phyloP scores from a whole-genome alignment of 2,888 invertebrate species.

The Kuschelorhynchus macadamiae region DNA sequence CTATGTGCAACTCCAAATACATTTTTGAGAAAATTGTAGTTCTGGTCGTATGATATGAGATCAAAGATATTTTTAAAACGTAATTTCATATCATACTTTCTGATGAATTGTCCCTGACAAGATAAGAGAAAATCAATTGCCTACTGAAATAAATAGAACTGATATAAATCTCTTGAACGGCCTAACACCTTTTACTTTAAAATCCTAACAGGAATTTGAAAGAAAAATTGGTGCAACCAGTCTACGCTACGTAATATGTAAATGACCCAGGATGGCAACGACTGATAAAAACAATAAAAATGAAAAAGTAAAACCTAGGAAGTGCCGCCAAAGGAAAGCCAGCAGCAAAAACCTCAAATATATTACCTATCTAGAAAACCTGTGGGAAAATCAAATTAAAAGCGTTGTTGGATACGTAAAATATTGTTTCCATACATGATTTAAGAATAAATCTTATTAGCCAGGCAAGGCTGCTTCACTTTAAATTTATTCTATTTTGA shows the following conservation, averaged over 20 bases:
- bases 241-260: slow-evolving; percentile 28
- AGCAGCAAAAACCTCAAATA: slow-evolving; percentile 17
- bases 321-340: slow-evolving; percentile 18
- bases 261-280: slow-evolving; percentile 24
- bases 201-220: slow-evolving; percentile 13
- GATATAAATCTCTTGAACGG: slow-evolving; percentile 21
- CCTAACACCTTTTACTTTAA: slow-evolving; percentile 13
- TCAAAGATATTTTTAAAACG: too few species aligned
- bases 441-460: slow-evolving; percentile 24
- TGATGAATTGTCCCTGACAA: neutral
- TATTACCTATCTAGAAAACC: slow-evolving; percentile 24
- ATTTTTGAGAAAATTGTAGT: too few species aligned
- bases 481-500: slow-evolving; percentile 19
- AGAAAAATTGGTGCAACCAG: neutral
- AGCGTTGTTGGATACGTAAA: neutral
- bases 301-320: slow-evolving; percentile 26
- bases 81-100: too few species aligned
- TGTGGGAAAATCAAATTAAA: slow-evolving; percentile 22
- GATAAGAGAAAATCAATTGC: slow-evolving; percentile 5
- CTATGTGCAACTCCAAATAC: too few species aligned
- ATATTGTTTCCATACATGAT: slow-evolving; percentile 14
- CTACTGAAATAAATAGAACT: neutral
- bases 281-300: slow-evolving; percentile 19
- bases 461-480: slow-evolving; percentile 11
- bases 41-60: too few species aligned